Base-by-base conservation (phyloP, 2,888 invertebrate species). In the Temnothorax ravouxi region DNA sequence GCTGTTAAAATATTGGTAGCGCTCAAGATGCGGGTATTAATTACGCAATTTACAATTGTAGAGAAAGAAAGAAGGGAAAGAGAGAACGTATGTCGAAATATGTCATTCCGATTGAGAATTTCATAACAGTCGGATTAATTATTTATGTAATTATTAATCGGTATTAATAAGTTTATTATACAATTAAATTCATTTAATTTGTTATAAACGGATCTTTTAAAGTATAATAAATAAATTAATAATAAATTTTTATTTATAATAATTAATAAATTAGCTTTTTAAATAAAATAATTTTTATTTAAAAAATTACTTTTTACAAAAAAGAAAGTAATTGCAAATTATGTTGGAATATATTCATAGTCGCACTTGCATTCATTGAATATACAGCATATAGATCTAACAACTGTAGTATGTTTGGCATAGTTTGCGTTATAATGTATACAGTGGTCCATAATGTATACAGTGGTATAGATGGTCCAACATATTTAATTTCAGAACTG, bases 1-100 rank as follows among this genome's bases (percentile, higher is more conserved):
- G 50, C 62, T 84, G 64, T 80, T 82, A 83, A 87, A 88, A 84
- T 71, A 56, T 56, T 41, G 75, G 21, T 67, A 62, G 62, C 59
- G 52, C 38, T 66, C 72, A 75, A 71, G 56, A 83, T 75, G 69
- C 71, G 71, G 61, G 75, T 84, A 81, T 87, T 87, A 88, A 90
- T 90, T 85, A 79, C 34, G 38, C 67, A 77, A 61, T 86, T 86
- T 64, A 71, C 66, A 47, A 56, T 29, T 62, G 38, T 34, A 18
- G 29, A 29, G 18, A 61, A 50, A n/a, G 15, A 21, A 18, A 44
- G 41, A 44, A 52, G n/a, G 11, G 52, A 47, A 44, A 47, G 38
- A 25, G 29, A 56, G 8, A 9, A 25, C 18, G 38, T 13, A 5
- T 41, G 21, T 38, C 5, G 5, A 41, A 62, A 62, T 54, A 34